phyloP scores from a whole-genome alignment of 2,113 vertebrate species.

The Pedionomus torquatus region DNA sequence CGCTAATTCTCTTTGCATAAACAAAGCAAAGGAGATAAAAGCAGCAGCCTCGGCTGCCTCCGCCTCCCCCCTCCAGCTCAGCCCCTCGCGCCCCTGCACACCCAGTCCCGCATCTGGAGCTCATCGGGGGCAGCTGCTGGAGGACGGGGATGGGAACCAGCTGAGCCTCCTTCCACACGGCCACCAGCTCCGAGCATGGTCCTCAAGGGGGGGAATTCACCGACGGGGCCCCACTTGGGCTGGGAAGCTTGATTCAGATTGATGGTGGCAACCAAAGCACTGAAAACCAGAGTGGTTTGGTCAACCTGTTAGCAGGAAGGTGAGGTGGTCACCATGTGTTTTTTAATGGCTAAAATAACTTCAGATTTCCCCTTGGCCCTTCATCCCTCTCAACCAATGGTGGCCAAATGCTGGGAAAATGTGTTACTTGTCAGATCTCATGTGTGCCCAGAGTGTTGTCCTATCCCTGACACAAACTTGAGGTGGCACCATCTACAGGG shows the following conservation, averaged over 20 bases:
- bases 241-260: neutral
- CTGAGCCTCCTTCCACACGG: neutral
- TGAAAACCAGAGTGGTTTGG: fast-evolving
- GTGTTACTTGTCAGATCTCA: neutral
- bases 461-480: neutral
- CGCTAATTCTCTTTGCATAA: neutral
- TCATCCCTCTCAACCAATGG: neutral
- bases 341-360: neutral
- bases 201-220: neutral
- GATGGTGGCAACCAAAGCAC: fast-evolving
- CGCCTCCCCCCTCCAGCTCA: neutral
- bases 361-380: neutral
- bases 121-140: conserved; percentile 21
- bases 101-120: conserved; percentile 47
- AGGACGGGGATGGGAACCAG: neutral
- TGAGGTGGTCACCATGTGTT: fast-evolving
- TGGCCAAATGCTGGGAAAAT: neutral
- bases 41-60: neutral
- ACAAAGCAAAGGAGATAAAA: neutral
- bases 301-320: neutral
- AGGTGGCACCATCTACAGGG: neutral
- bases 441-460: neutral
- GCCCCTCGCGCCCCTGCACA: neutral
- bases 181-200: neutral
- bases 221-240: neutral